These are phyloP conservation scores for Disparrhopalites patrizii DNA, from an alignment of 2,888 invertebrate species.

Conservation along the genomic window DNA sequence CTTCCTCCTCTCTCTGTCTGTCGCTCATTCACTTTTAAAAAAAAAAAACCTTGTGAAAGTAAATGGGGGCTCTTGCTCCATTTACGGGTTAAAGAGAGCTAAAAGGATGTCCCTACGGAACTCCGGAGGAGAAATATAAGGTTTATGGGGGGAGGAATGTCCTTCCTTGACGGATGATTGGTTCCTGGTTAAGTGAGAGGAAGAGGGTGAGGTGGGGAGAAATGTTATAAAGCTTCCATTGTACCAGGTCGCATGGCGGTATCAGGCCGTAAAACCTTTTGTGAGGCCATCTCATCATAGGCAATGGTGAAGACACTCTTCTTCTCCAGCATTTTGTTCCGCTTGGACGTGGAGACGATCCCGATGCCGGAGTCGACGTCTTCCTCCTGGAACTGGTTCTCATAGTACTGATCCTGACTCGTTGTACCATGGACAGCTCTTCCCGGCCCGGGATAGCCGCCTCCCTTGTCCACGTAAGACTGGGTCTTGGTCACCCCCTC, in stretches of 20 bases:
- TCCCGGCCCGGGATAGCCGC: not conserved
- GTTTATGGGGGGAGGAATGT: not conserved
- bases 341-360: conserved; percentile 38
- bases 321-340: conserved; percentile 64
- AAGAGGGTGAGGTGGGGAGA: not conserved
- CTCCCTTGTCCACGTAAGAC: not conserved
- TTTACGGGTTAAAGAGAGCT: not conserved
- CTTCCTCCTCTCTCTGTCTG: not conserved
- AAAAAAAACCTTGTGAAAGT: too few species aligned
- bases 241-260: conserved; percentile 63
- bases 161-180: too few species aligned
- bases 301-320: conserved; percentile 91
- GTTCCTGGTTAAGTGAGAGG: too few species aligned
- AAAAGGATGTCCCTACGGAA: not conserved
- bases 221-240: conserved; percentile 26
- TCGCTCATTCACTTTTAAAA: not conserved
- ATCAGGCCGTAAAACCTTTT: conserved; percentile 68
- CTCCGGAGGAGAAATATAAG: not conserved
- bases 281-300: conserved; percentile 83
- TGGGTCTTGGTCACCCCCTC: not conserved
- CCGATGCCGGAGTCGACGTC: conserved; percentile 55
- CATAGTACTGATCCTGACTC: conserved; percentile 18
- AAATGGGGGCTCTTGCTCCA: not conserved
- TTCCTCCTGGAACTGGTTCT: conserved; percentile 32
- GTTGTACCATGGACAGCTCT: not conserved